phyloP scores from a whole-genome alignment of 1,140 invertebrate species.

The Apis laboriosa region DNA sequence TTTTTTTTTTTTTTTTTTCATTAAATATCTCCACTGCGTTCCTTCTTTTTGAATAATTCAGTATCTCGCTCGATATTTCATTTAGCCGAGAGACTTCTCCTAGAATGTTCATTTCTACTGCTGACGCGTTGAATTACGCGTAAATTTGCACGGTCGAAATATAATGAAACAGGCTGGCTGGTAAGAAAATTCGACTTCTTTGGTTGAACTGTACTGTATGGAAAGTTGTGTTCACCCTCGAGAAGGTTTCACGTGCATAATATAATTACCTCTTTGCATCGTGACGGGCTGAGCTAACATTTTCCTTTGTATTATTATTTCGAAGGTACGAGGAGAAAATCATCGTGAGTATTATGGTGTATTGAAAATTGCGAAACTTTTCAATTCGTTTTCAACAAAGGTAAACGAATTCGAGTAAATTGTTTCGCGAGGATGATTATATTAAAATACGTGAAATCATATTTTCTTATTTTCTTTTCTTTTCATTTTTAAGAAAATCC shows the following conservation, averaged over 20 bases:
- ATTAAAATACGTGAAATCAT: no score
- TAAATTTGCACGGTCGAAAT: neutral
- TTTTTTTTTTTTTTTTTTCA: no score
- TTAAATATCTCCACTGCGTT: neutral
- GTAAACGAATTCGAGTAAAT: no score
- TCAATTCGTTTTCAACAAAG: neutral
- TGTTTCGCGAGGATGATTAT: no score
- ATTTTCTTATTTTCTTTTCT: no score
- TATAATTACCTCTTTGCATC: conserved; percentile 20
- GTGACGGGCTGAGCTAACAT: no score
- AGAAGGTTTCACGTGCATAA: conserved; percentile 20
- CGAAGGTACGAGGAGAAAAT: conserved; percentile 5
- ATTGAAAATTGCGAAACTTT: conserved; percentile 1
- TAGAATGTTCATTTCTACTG: neutral
- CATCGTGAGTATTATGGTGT: neutral
- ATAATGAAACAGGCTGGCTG: neutral
- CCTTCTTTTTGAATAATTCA: neutral
- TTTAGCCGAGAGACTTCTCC: neutral
- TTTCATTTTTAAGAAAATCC: no score
- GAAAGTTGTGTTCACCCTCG: conserved; percentile 4
- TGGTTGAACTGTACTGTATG: neutral
- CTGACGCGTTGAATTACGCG: conserved; percentile 13
- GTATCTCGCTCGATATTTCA: neutral
- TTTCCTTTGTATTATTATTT: conserved; percentile 19
- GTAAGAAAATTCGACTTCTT: conserved; percentile 28